A percentile compares a stretch with the other conserved stretches of the same genome.
These are phyloP conservation scores for Ditula angustiorana DNA, from an alignment of 2,888 invertebrate species.

Conservation along the genomic window DNA sequence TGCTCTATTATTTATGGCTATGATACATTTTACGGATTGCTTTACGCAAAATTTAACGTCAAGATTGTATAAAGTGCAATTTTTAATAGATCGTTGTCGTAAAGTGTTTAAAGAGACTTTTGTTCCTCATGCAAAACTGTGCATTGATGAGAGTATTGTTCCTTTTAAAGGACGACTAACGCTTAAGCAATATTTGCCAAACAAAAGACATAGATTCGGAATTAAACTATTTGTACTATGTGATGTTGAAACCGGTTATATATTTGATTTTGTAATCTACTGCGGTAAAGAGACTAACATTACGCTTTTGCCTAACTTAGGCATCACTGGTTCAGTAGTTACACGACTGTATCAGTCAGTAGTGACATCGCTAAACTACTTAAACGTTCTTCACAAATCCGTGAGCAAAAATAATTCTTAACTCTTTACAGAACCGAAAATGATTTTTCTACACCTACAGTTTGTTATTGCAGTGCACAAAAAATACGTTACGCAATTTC, in stretches of 20 bases:
- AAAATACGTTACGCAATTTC: too few species aligned
- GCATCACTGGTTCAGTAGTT: too few species aligned
- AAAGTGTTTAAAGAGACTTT: slow-evolving; percentile 37
- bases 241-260: slow-evolving; percentile 46
- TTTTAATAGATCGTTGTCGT: slow-evolving; percentile 43
- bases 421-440: too few species aligned
- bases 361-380: too few species aligned
- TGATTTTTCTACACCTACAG: too few species aligned
- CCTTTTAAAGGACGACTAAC: slow-evolving; percentile 47
- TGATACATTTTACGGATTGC: slow-evolving; percentile 41
- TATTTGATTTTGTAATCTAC: slow-evolving; percentile 47
- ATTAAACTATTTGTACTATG: slow-evolving; percentile 47
- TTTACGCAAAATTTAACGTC: too few species aligned
- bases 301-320: too few species aligned
- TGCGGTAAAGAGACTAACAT: not conserved
- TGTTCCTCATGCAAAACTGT: slow-evolving; percentile 41
- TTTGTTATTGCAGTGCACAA: too few species aligned
- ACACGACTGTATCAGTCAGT: too few species aligned
- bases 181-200: slow-evolving; percentile 47
- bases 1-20: slow-evolving; percentile 30
- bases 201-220: slow-evolving; percentile 46
- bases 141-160: slow-evolving; percentile 48
- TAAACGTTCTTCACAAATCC: too few species aligned
- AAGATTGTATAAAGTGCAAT: slow-evolving; percentile 40
- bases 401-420: too few species aligned